These are phyloP conservation scores for Dreissena polymorpha DNA, from an alignment of 1,140 invertebrate genomes.

Conservation along the genomic window DNA sequence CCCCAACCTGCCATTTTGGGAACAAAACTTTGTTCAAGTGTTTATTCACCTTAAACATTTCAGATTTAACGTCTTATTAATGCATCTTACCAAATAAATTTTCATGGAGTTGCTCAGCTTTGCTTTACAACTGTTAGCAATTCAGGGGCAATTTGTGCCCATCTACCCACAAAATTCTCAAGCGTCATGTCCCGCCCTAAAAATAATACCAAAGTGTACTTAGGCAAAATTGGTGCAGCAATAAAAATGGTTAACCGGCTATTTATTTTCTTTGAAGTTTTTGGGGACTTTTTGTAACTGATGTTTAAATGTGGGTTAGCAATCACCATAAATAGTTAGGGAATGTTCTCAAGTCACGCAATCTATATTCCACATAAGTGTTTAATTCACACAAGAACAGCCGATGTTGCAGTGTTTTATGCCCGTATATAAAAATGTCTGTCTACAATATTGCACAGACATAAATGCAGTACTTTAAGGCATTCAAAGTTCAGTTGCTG, in stretches of 20 bases:
- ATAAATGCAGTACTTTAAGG: too few relatives aligned
- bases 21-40: background rate
- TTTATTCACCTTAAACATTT: conserved; percentile 1
- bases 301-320: too few relatives aligned
- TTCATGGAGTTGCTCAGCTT: background rate
- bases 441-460: too few relatives aligned
- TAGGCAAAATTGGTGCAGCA: background rate
- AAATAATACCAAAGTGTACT: background rate
- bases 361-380: too few relatives aligned
- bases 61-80: background rate
- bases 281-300: too few relatives aligned
- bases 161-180: conserved; percentile 2
- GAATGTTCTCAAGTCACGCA: too few relatives aligned
- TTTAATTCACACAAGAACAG: too few relatives aligned
- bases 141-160: background rate
- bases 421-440: too few relatives aligned
- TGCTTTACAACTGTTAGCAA: background rate
- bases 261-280: conserved; percentile 5
- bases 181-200: conserved; percentile 34
- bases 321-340: too few relatives aligned
- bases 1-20: background rate
- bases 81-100: background rate
- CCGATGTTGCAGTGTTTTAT: too few relatives aligned
- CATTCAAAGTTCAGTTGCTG: too few relatives aligned
- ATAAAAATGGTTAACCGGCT: background rate